phyloP scores from a whole-genome alignment of 2,797 vertebrate genomes.

The Pempheris klunzingeri region DNA sequence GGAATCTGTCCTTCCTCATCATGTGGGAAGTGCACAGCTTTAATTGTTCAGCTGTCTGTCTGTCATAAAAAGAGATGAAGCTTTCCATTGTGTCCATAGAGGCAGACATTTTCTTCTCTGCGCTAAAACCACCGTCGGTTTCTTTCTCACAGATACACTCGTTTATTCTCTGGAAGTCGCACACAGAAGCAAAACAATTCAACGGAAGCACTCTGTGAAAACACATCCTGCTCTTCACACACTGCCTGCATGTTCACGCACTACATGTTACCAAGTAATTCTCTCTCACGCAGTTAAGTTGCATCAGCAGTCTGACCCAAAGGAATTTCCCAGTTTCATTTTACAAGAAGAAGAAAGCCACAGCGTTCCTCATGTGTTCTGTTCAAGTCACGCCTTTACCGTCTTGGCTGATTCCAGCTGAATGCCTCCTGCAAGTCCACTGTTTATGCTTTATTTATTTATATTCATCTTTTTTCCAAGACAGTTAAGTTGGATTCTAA shows the following conservation, averaged over 20 bases:
- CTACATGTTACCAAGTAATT: conserved; percentile 36
- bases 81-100: conserved; percentile 43
- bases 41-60: conserved; percentile 56
- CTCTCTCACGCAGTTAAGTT: conserved; percentile 36
- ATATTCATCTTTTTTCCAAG: background rate
- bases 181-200: conserved; percentile 67
- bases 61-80: conserved; percentile 40
- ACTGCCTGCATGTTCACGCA: background rate
- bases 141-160: conserved; percentile 31
- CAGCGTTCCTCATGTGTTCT: conserved; percentile 31
- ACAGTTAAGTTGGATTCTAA: background rate
- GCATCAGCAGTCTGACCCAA: conserved; percentile 48
- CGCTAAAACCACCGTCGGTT: conserved; percentile 11
- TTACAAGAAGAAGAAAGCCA: conserved; percentile 57
- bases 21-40: conserved; percentile 46
- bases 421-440: conserved; percentile 17
- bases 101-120: conserved; percentile 19
- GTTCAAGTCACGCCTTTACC: conserved; percentile 29
- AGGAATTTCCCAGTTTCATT: conserved; percentile 77
- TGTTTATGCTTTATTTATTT: conserved; percentile 16
- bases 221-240: conserved; percentile 64
- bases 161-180: conserved; percentile 65
- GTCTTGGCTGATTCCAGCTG: background rate
- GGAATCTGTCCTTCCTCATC: conserved; percentile 49
- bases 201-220: conserved; percentile 72